Evolutionary conservation across 2,888 invertebrate species (phyloP).

Genomic region (Nemurella pictetii): DNA sequence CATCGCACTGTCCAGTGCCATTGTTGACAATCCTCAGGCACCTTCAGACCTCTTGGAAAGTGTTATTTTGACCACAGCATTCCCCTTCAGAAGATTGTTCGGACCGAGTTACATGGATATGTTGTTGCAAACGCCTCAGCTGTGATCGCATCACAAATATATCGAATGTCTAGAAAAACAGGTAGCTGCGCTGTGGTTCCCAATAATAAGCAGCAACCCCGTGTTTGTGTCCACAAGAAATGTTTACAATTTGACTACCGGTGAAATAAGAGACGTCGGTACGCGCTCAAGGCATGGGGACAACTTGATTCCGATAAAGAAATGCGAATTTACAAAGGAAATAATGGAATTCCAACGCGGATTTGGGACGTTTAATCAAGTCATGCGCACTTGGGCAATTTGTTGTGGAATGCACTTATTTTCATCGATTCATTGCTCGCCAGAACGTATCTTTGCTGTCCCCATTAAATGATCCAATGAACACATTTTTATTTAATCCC

Average conservation of each 20-base stretch:
- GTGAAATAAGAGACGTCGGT: not conserved
- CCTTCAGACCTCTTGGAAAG: not conserved
- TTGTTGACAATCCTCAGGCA: slow-evolving; percentile 16
- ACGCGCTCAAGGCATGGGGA: no score
- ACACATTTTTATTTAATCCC: no score
- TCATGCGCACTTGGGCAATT: no score
- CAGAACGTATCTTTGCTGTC: no score
- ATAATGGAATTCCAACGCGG: not conserved
- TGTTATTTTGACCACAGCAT: slow-evolving; percentile 29
- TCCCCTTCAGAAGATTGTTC: not conserved
- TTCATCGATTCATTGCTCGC: no score
- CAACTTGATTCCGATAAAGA: slow-evolving; percentile 13
- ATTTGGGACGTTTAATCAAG: not conserved
- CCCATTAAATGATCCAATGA: no score
- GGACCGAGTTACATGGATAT: not conserved
- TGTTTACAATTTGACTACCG: not conserved
- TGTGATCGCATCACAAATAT: slow-evolving; percentile 23
- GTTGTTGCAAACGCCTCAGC: slow-evolving; percentile 24
- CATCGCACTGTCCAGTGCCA: slow-evolving; percentile 7
- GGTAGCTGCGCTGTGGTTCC: not conserved
- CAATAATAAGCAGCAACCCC: not conserved
- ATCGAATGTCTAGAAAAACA: slow-evolving; percentile 9
- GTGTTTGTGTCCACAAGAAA: not conserved
- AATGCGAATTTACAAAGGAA: not conserved
- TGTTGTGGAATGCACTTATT: no score